phyloP scores from a whole-genome alignment of 2,113 vertebrate genomes.

The Stegostoma tigrinum region DNA sequence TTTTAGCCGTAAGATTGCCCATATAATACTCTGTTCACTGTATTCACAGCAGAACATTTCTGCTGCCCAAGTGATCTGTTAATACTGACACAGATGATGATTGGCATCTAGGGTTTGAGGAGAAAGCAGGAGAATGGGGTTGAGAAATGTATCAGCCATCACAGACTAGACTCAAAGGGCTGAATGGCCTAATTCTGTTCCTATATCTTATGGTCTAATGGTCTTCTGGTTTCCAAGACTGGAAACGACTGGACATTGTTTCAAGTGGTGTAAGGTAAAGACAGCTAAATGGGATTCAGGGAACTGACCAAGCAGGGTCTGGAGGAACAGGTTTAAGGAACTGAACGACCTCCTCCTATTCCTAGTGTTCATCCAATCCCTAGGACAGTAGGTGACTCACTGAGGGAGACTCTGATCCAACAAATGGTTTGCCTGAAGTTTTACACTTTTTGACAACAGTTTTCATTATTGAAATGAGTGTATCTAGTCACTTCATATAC shows the following conservation, averaged over 20 bases:
- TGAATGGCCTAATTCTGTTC: no score
- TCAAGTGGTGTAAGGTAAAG: background rate
- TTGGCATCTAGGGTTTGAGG: no score
- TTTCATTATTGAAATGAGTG: background rate
- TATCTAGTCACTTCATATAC: background rate
- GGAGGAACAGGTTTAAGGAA: no score
- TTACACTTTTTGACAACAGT: background rate
- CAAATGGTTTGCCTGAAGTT: background rate
- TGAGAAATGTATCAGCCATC: no score
- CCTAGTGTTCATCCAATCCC: background rate
- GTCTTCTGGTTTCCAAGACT: background rate
- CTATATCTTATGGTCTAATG: no score
- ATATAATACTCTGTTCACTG: no score
- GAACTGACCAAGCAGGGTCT: background rate
- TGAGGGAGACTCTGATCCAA: background rate
- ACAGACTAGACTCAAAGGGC: no score
- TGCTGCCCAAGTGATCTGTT: background rate
- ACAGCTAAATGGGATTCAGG: background rate
- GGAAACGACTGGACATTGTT: background rate
- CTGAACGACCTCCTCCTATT: background rate
- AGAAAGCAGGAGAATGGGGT: no score
- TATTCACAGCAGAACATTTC: background rate
- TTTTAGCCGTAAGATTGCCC: background rate
- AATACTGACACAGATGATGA: background rate
- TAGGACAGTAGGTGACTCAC: background rate